A percentile compares a stretch with the other conserved stretches of the same genome.
phyloP scores from a whole-genome alignment of 2,888 invertebrate genomes.

The Scaptomyza parva region DNA sequence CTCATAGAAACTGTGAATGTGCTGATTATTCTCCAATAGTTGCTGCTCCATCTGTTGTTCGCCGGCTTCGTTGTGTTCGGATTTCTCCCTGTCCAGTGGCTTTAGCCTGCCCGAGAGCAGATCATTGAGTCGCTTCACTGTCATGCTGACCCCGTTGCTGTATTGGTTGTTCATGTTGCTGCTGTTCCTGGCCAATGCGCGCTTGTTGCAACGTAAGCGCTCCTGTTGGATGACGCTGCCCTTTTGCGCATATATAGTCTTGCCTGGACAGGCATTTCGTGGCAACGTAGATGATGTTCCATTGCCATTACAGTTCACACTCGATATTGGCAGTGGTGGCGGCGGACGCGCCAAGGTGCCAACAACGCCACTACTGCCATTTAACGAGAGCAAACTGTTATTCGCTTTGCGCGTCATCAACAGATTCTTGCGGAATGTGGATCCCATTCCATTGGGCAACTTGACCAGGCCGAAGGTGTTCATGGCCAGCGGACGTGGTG shows the following conservation, averaged over 20 bases:
- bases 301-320: constrained; percentile 41
- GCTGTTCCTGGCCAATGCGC: constrained; percentile 54
- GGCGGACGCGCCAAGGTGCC: constrained; percentile 65
- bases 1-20: constrained; percentile 77
- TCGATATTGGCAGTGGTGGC: constrained; percentile 50
- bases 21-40: constrained; percentile 53
- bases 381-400: constrained; percentile 75
- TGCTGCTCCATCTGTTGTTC: constrained; percentile 24
- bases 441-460: constrained; percentile 74
- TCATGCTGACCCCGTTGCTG: constrained; percentile 45
- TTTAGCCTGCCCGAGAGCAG: constrained; percentile 65
- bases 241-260: constrained; percentile 76
- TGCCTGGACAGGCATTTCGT: constrained; percentile 51
- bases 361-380: constrained; percentile 76
- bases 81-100: constrained; percentile 44
- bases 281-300: constrained; percentile 22
- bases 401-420: constrained; percentile 81
- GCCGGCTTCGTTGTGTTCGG: constrained; percentile 40
- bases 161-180: constrained; percentile 15
- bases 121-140: constrained; percentile 76
- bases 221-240: constrained; percentile 66
- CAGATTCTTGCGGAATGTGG: constrained; percentile 80
- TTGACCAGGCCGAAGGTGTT: constrained; percentile 81
- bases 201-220: constrained; percentile 75
- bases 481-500: constrained; percentile 78